Evolutionary conservation across 2,888 invertebrate genomes (phyloP).

Genomic region (Onchidella celtica): DNA sequence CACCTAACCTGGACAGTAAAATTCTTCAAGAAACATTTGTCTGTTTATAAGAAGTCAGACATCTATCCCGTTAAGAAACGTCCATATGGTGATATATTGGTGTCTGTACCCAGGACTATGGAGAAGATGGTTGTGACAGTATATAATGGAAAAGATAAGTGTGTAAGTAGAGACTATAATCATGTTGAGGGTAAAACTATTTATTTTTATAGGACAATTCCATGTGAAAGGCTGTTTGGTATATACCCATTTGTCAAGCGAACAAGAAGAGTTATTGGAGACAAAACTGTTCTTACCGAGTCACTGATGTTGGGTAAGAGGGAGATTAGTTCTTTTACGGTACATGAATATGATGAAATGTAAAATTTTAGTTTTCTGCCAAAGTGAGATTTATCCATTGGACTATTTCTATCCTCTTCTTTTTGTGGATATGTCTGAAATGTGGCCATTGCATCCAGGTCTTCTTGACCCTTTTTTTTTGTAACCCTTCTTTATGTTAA

Average conservation of each 20-base stretch:
- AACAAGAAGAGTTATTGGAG: background rate
- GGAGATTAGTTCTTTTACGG: background rate
- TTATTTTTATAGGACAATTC: background rate
- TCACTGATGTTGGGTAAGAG: background rate
- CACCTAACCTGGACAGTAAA: slow-evolving; percentile 5
- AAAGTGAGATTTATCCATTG: too few relatives aligned
- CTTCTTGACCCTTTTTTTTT: too few relatives aligned
- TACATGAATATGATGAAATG: background rate
- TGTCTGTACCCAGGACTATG: background rate
- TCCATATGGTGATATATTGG: background rate
- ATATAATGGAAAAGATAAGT: background rate
- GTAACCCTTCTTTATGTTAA: too few relatives aligned
- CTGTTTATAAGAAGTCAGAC: slow-evolving; percentile 9
- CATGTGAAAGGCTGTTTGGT: background rate
- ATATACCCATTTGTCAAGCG: slow-evolving; percentile 21
- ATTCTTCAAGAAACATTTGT: slow-evolving; percentile 1
- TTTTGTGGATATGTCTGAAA: too few relatives aligned
- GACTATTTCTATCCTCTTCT: too few relatives aligned
- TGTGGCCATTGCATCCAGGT: too few relatives aligned
- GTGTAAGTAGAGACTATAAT: slow-evolving; percentile 11
- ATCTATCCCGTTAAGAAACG: slow-evolving; percentile 1
- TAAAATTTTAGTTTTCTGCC: too few relatives aligned
- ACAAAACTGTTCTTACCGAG: background rate
- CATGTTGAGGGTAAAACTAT: background rate
- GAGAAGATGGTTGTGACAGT: slow-evolving; percentile 7